Percentiles rank a stretch among this genome's conserved stretches.
These are phyloP conservation scores for Okapia johnstoni DNA, from an alignment of 2,113 vertebrate genomes.

Conservation along the genomic window DNA sequence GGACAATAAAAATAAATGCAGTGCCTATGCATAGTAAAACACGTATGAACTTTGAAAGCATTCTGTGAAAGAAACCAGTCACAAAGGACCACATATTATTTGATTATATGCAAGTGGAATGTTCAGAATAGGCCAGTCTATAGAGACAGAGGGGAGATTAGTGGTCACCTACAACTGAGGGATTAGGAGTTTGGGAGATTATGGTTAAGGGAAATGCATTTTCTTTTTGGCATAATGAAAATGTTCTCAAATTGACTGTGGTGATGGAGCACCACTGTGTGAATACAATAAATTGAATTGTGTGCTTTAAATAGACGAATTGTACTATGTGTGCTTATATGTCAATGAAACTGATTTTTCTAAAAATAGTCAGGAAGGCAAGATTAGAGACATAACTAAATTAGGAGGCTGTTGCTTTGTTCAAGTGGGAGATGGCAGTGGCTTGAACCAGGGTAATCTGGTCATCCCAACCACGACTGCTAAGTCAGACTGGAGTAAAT, in stretches of 20 bases:
- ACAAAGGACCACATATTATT: not conserved
- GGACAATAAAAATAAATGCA: not conserved
- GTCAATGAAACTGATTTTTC: not conserved
- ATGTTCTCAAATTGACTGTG: not conserved
- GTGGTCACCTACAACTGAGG: not conserved
- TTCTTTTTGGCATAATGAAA: not conserved
- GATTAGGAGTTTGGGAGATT: not conserved
- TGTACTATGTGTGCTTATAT: not conserved
- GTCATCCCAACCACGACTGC: not conserved
- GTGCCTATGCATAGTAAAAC: not conserved
- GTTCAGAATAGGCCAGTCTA: not conserved
- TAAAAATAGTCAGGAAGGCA: not conserved
- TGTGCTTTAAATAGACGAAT: not conserved
- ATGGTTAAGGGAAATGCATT: not conserved
- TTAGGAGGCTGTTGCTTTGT: not conserved
- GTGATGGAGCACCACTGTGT: not conserved
- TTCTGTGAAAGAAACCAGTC: not conserved
- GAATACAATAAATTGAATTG: not conserved
- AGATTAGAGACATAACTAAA: not conserved
- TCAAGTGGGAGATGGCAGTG: not conserved
- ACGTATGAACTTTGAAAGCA: not conserved
- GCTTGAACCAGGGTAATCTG: not conserved
- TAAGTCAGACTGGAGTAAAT: not conserved
- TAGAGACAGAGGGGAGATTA: not conserved
- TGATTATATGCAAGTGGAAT: not conserved